Conservation (phyloP, 2,113 vertebrate genomes). For the Hassar affinis region DNA sequence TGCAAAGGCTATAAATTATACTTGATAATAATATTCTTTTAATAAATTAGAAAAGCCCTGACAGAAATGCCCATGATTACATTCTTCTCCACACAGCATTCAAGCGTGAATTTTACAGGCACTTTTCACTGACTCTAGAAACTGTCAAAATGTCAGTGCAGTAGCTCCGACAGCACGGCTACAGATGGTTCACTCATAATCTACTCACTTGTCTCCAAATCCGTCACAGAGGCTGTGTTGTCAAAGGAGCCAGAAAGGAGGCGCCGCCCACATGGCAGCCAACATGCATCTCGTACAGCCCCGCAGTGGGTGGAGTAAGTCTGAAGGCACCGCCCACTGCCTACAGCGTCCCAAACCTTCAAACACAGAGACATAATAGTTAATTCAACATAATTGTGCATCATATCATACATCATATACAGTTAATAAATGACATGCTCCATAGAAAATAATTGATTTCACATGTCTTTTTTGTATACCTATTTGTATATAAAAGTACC, state of each 20-base stretch:
- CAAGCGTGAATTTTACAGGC: not conserved
- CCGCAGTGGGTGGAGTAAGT: constrained; percentile 77
- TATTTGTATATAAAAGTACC: too few relatives aligned
- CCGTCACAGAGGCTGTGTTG: constrained; percentile 80
- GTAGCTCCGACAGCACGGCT: not conserved
- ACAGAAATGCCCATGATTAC: not conserved
- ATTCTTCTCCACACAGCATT: not conserved
- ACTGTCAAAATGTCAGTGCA: constrained; percentile 3
- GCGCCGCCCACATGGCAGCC: constrained; percentile 83
- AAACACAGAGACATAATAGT: constrained; percentile 26
- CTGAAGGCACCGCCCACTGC: constrained; percentile 80
- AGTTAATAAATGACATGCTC: not conserved
- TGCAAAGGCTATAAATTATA: not conserved
- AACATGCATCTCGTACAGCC: constrained; percentile 85
- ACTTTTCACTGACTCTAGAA: not conserved
- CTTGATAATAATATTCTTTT: not conserved
- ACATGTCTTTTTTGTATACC: not conserved
- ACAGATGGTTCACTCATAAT: not conserved
- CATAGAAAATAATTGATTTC: not conserved
- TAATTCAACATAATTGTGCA: not conserved
- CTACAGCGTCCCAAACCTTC: constrained; percentile 91
- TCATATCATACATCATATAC: too few relatives aligned
- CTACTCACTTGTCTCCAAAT: constrained; percentile 87
- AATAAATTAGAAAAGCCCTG: not conserved
- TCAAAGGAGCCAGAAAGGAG: constrained; percentile 93